Evolutionary conservation across 2,888 invertebrate genomes (phyloP), one percentile per base, ranked within the genome.

Genomic region (Microplitis manilae): DNA sequence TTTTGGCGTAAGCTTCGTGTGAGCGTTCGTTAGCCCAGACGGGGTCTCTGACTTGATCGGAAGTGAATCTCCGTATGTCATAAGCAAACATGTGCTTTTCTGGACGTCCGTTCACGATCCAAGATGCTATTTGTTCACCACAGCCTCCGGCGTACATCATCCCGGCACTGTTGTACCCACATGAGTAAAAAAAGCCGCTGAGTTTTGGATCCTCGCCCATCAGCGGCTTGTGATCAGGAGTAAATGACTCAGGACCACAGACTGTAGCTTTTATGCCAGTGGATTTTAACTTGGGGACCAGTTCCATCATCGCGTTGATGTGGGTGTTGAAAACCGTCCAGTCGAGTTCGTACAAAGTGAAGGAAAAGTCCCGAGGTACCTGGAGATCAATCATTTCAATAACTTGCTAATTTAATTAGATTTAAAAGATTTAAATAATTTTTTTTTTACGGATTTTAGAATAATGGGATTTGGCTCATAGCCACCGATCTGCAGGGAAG

Each of bases 101-200:
- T 0, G 97, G 97, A 79, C 96, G 93, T 20, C 97, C 97, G 83
- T 94, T 92, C 1, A 94, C 90, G 75, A 97, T 93, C 97, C 97
- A 98, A 76, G 94, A 92, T 0, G 97, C 96, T 85, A 96, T 92
- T 90, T 97, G 95, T 86, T 96, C 93, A 0, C 94, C 96, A 83
- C 95, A 95, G 0, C 97, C 97, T 7, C 96, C 96, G 9, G 96
- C 96, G 83, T 96, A 93, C 95, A 96, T 96, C 94, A 98, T 96
- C 0, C 97, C 97, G 0, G 96, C 94, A 1, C 97, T 97, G 88
- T 97, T 98, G 90, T 96, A 97, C 0, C 96, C 97, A 86, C 95
- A 96, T 80, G 94, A 95, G 87, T 97, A 95, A 88, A 94, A 97
- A 39, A 97, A 91, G 13, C 97, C 97, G 90, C 82, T 79, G 76